Evolutionary conservation across 2,888 invertebrate species (phyloP), one percentile per base, ranked within the genome.

Genomic region (Mesorhabditis spiculigera): DNA sequence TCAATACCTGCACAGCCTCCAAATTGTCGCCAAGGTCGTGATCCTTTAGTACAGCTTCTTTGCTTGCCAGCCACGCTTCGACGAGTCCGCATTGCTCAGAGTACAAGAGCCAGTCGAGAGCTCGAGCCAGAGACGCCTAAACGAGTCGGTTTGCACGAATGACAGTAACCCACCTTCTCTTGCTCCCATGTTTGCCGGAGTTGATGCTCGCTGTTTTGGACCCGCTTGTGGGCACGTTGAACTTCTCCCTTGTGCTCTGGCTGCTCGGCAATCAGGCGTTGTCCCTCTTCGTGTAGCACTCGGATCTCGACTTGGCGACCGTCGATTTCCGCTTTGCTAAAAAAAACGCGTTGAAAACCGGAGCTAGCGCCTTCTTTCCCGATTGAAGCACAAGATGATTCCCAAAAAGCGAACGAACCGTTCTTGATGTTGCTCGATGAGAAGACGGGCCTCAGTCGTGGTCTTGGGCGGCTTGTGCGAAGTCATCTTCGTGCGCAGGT

Each of bases 1-100:
- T 50, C 10, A 43, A 4, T 0, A 92, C 91, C 84, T 96, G 95
- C 0, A 96, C 95, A 50, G 92, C 91, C 85, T 91, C 88, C 71
- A 90, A 85, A 4, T 90, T 89, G 78, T 90, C 90, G 0, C 96
- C 97, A 4, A 95, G 90, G 86, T 96, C 96, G 78, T 95, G 94
- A 83, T 95, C 95, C 86, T 94, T 93, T 10, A 97, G 90, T 89
- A 95, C 94, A 0, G 95, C 96, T 87, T 97, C 96, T 87, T 96
- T 96, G 62, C 92, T 91, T 0, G 93, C 92, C 64, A 97, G 89
- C 94, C 96, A 96, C 81, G 91, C 91, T 81, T 96, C 95, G 0
- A 93, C 91, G 87, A 93, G 92, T 13, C 65, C 66, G 16, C 77
- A 77, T 63, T 76, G 76, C 45, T 78, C 78, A 45, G 75, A 77